A percentile compares a stretch with the other conserved stretches of the same genome.
phyloP scores from a whole-genome alignment of 1,140 invertebrate genomes.

The Macrocentrus cingulum region DNA sequence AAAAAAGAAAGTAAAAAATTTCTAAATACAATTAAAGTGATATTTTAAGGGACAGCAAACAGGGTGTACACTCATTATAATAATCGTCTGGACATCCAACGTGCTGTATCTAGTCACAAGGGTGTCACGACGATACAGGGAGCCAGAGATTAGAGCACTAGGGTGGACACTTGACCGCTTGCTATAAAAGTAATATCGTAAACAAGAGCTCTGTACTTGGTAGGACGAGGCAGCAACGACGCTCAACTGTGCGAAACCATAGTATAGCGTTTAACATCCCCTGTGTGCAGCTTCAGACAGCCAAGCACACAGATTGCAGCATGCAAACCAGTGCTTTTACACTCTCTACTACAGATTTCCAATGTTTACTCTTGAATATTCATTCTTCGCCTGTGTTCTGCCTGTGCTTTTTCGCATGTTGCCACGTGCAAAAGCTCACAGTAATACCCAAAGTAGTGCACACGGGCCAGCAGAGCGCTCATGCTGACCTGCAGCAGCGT shows the following conservation, averaged over 20 bases:
- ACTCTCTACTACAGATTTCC: constrained; percentile 4
- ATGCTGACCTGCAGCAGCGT: constrained; percentile 1
- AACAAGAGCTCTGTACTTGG: constrained; percentile 33
- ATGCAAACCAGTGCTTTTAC: not conserved
- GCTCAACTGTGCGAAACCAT: too few species aligned
- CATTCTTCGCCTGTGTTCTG: constrained; percentile 28
- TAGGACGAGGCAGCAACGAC: not conserved
- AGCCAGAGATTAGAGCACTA: constrained; percentile 40
- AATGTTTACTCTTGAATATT: constrained; percentile 37
- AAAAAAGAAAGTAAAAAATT: too few species aligned
- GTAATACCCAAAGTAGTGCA: not conserved
- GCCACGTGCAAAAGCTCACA: not conserved
- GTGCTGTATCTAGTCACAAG: constrained; percentile 46
- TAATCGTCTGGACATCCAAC: constrained; percentile 33
- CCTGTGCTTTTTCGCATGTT: constrained; percentile 1
- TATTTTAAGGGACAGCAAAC: constrained; percentile 4
- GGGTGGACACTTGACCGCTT: constrained; percentile 40
- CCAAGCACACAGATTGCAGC: not conserved
- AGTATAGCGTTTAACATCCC: not conserved
- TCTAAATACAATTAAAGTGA: not conserved
- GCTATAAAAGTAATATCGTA: constrained; percentile 48
- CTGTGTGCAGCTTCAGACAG: constrained; percentile 6
- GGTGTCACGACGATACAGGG: constrained; percentile 26
- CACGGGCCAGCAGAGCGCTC: too few species aligned
- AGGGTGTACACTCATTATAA: constrained; percentile 32